These are phyloP conservation scores for Tineola bisselliella DNA, from an alignment of 2,888 invertebrate genomes.

Conservation along the genomic window DNA sequence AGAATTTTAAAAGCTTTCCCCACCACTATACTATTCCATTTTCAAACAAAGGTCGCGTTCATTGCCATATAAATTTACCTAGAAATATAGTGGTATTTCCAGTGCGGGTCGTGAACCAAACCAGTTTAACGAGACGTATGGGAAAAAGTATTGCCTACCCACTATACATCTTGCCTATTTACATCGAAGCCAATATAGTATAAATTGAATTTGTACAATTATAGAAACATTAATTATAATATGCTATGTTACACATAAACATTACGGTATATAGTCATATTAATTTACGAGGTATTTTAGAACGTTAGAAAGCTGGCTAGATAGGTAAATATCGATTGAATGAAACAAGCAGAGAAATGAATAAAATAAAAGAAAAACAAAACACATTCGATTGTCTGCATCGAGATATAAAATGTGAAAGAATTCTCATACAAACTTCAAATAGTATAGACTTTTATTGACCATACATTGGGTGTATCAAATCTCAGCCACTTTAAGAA, in stretches of 20 bases:
- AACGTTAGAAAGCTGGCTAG: too few relatives aligned
- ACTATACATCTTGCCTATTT: background rate
- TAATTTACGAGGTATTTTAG: too few relatives aligned
- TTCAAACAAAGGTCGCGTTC: conserved; percentile 14
- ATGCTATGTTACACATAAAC: too few relatives aligned
- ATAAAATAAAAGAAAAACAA: background rate
- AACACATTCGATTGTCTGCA: background rate
- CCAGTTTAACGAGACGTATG: background rate
- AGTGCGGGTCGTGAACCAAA: conserved; percentile 26
- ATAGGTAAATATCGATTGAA: too few relatives aligned
- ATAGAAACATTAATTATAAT: too few relatives aligned
- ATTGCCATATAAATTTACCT: conserved; percentile 23
- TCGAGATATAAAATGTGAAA: background rate
- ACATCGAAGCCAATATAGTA: background rate
- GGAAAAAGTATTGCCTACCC: conserved; percentile 7
- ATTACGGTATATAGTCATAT: too few relatives aligned
- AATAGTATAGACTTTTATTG: background rate
- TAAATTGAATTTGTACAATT: background rate
- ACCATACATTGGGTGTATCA: conserved; percentile 1
- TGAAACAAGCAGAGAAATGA: too few relatives aligned
- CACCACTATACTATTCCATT: conserved; percentile 11
- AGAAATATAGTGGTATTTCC: conserved; percentile 37
- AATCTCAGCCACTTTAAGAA: background rate
- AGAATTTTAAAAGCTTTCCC: conserved; percentile 7
- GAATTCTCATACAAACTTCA: background rate